Evolutionary conservation across 2,113 vertebrate genomes (phyloP).

Genomic region (Danio rerio): GRCz12tu NC_133198.1:29158501-29159000

Average conservation of each 20-base stretch:
- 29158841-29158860: background rate
- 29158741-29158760: background rate
- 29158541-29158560: constrained; percentile 93
- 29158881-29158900: background rate
- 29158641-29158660: constrained; percentile 95
- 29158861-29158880: background rate
- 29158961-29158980: constrained; percentile 94
- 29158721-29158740: background rate
- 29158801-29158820: no score
- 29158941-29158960: constrained; percentile 90
- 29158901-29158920: constrained; percentile 33
- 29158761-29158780: background rate
- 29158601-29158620: constrained; percentile 97
- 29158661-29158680: constrained; percentile 98
- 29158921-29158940: constrained; percentile 93
- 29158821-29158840: background rate
- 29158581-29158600: constrained; percentile 91
- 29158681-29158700: constrained; percentile 77
- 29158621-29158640: constrained; percentile 97
- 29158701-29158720: background rate
- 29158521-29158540: constrained; percentile 58
- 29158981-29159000: constrained; percentile 99
- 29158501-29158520: background rate
- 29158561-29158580: constrained; percentile 92
- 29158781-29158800: no score